Evolutionary conservation across 2,888 invertebrate species (phyloP), one percentile per base, ranked within the genome.

Genomic region (Gibbula magus): DNA sequence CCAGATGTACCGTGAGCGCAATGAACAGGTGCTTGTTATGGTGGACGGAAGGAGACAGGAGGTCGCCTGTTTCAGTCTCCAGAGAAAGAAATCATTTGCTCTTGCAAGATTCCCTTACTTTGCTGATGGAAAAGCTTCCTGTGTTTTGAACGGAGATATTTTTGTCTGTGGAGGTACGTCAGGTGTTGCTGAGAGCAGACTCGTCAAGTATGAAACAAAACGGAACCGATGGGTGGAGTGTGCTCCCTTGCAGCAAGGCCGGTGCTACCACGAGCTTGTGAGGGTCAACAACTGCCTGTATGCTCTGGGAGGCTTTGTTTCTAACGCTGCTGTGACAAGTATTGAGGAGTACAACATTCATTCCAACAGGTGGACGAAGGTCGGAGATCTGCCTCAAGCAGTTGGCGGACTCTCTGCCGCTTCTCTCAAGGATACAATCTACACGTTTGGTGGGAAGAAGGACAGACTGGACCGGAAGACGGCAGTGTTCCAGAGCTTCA

Each of bases 81-180:
- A 80, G 66, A 78, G 78, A 32, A 85, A 82, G 32, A 83, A 85
- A 81, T 80, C 81, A 18, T 83, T 82, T 32, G 79, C 81, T 35
- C 79, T 85, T 35, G 84, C 85, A 52, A 84, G 83, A 76, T 84
- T 85, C 70, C 85, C 84, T 16, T 83, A 85, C 75, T 82, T 82
- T 73, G 83, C 84, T n/a, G 83, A 84, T 75, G 83, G 82, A 25
- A 84, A 85, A 70, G 85, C 84, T 70, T 84, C 84, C 8, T 85
- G 85, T 79, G 82, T 82, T 39, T 81, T 81, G 25, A 53, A 74
- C 2, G 82, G 82, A 13, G 83, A 85, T 53, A 79, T 85, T 29
- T 85, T 81, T 78, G 83, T 85, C n/a, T 85, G 82, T 70, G 85
- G 85, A 10, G 85, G 85, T 16, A 81, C 82, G 2, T 75, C 75